Percentiles rank a stretch among this genome's conserved stretches.
phyloP scores from a whole-genome alignment of 2,797 vertebrate genomes.

The Iguana delicatissima region DNA sequence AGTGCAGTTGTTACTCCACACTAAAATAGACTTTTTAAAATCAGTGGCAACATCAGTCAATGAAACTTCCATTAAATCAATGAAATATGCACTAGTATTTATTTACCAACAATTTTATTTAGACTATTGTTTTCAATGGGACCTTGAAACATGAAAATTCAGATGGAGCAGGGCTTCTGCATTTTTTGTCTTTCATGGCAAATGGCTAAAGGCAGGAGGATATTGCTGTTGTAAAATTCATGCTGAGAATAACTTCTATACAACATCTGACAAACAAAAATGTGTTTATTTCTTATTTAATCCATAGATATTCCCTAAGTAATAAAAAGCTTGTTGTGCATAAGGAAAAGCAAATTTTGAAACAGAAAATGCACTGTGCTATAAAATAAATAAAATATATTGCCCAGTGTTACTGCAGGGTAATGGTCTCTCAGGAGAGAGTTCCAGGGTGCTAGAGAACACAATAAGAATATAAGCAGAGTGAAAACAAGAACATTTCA shows the following conservation, averaged over 20 bases:
- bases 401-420: constrained; percentile 19
- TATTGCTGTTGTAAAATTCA: not conserved
- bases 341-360: constrained; percentile 12
- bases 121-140: not conserved
- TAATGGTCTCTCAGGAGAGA: constrained; percentile 31
- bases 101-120: not conserved
- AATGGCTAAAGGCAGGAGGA: not conserved
- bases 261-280: not conserved
- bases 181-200: not conserved
- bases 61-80: not conserved
- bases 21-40: no score
- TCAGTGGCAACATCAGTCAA: not conserved
- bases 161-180: not conserved
- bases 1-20: no score
- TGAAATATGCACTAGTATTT: not conserved
- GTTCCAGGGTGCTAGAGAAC: not conserved
- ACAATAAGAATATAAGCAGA: not conserved
- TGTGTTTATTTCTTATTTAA: constrained; percentile 37
- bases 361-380: not conserved
- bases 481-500: not conserved
- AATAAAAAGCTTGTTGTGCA: constrained; percentile 2
- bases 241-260: not conserved
- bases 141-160: not conserved
- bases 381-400: constrained; percentile 43
- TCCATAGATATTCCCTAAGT: constrained; percentile 9